Evolutionary conservation across 2,113 vertebrate genomes (phyloP).

Genomic region (Hystrix brachyura): DNA sequence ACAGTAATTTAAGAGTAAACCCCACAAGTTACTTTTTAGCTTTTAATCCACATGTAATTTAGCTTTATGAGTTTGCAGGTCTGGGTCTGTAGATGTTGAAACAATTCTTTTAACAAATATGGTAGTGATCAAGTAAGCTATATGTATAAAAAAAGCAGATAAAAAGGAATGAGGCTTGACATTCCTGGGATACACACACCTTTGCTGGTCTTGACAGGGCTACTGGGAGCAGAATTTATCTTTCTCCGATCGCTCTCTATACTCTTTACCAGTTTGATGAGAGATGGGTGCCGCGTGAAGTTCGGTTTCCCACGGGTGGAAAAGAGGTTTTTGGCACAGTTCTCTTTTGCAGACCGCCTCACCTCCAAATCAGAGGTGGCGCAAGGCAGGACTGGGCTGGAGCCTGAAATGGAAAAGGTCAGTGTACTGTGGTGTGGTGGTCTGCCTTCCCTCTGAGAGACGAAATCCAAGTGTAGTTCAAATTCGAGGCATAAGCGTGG

Average conservation of each 20-base stretch:
- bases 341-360: slow-evolving; percentile 88
- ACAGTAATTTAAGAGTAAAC: background rate
- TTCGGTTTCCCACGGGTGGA: slow-evolving; percentile 90
- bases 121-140: background rate
- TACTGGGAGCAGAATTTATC: slow-evolving; percentile 96
- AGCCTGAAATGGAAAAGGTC: slow-evolving; percentile 77
- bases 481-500: background rate
- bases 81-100: background rate
- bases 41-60: background rate
- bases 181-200: slow-evolving; percentile 84
- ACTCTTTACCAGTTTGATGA: slow-evolving; percentile 94
- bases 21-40: background rate
- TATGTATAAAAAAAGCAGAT: background rate
- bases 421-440: background rate
- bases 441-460: background rate
- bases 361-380: slow-evolving; percentile 80
- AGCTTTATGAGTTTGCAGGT: background rate
- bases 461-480: background rate
- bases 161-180: background rate
- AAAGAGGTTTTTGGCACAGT: slow-evolving; percentile 97
- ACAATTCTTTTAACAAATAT: slow-evolving; percentile 24
- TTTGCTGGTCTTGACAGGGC: slow-evolving; percentile 90
- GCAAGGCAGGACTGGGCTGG: slow-evolving; percentile 67
- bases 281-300: slow-evolving; percentile 96
- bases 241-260: slow-evolving; percentile 95